Base-by-base conservation (phyloP, 2,113 vertebrate species). In the Gymnocephalus cernua region DNA sequence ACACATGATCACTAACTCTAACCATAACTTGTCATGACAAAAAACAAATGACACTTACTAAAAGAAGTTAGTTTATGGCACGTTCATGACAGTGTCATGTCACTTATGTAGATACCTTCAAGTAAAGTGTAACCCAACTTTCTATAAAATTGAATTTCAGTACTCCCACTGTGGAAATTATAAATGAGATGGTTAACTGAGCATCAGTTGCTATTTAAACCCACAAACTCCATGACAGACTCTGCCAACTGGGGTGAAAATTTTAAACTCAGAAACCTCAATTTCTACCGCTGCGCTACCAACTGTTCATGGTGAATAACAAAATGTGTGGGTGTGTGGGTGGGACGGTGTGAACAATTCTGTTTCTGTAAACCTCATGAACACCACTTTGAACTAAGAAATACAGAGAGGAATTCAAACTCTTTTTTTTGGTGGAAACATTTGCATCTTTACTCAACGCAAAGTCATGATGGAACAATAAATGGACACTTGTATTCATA, bases 291-390 rank as follows among this genome's bases (percentile, higher is more conserved):
- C 84, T 88, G 87, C 32, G 86, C 77, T 54, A 75, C 88, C 84
- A 92, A 88, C 84, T 84, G 85, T 79, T 86, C 72, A 53, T 70
- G 74, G 83, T 70, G 89, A 87, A 90, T 71, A 86, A 85, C 77
- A 82, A 67, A 76, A 84, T 80, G 45, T 81, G 79, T 79, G 82
- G 47, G 59, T 57, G 89, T 75, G 79, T 89, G 89, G 85, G 86
- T 59, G 84, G 59, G 79, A 83, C 77, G 73, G 66, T 78, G 58
- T 66, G 65, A 86, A 84, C 78, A 86, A 50, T 83, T 45, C 79
- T 62, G 65, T 61, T 75, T 84, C 76, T 65, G 78, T 80, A 79
- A 80, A 83, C 79, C 78, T 79, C 76, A 66, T 38, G 29, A 90
- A 35, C 59, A 75, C 25, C 56, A 78, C 54, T 73, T 69, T 82